Evolutionary conservation across 64 coral and sea anemone species (phyloP).

Genomic region (Montipora efflorescens): DNA sequence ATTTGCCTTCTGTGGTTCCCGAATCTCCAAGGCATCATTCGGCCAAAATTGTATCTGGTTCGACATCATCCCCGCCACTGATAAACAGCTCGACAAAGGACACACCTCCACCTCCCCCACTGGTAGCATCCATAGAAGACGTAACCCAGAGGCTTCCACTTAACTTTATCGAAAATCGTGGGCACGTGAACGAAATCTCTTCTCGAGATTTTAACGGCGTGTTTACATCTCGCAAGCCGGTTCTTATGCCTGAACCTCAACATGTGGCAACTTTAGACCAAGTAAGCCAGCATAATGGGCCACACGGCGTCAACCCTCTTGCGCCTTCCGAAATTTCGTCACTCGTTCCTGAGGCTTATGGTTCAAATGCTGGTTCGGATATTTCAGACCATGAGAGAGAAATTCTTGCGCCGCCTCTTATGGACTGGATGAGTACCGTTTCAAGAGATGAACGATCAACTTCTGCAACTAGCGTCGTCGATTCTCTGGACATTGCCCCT

Average conservation of each 20-base stretch:
- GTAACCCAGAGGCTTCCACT: not conserved
- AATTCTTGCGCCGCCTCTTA: not conserved
- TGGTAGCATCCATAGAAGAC: conserved; percentile 36
- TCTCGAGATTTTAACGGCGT: not conserved
- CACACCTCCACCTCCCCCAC: conserved; percentile 57
- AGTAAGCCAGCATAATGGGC: not conserved
- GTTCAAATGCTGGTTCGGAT: not conserved
- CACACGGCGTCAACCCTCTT: not conserved
- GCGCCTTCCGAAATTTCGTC: not conserved
- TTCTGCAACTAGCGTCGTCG: conserved; percentile 1
- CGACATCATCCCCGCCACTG: not conserved
- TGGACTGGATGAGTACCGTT: conserved; percentile 1
- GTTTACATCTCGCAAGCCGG: not conserved
- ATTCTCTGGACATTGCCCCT: conserved; percentile 23
- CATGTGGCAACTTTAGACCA: not conserved
- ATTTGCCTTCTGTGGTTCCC: not conserved
- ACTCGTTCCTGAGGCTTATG: not conserved
- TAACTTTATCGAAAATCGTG: conserved; percentile 36
- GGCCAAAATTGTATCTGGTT: not conserved
- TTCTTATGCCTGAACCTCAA: not conserved
- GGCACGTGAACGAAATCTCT: conserved; percentile 17
- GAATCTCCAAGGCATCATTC: conserved; percentile 1
- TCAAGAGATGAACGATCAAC: not conserved
- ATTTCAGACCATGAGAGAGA: not conserved
- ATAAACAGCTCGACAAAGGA: not conserved